phyloP scores from a whole-genome alignment of 2,888 invertebrate genomes.

The Chesias legatella region DNA sequence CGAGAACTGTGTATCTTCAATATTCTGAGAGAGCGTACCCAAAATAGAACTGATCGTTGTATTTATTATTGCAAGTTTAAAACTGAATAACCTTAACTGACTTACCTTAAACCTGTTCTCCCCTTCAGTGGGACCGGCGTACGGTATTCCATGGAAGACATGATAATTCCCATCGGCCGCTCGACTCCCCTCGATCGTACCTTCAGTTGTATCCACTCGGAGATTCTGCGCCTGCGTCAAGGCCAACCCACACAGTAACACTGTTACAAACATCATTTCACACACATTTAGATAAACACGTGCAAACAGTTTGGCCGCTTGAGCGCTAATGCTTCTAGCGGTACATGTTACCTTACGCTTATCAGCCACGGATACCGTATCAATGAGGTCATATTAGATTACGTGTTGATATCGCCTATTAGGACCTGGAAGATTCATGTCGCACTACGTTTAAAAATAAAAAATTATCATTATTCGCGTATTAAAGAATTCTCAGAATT shows the following conservation, averaged over 20 bases:
- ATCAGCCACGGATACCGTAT: slow-evolving; percentile 37
- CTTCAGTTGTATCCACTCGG: slow-evolving; percentile 55
- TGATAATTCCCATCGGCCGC: slow-evolving; percentile 46
- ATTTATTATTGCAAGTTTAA: no score
- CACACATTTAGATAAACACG: slow-evolving; percentile 14
- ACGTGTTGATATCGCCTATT: no score
- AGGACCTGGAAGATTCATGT: no score
- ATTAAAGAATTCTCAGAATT: no score
- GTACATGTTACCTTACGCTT: slow-evolving; percentile 5
- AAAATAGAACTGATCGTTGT: no score
- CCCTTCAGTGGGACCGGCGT: slow-evolving; percentile 48
- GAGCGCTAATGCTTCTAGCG: slow-evolving; percentile 9
- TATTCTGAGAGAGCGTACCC: no score
- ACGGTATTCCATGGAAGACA: slow-evolving; percentile 61
- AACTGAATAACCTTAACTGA: no score
- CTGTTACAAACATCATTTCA: slow-evolving; percentile 30
- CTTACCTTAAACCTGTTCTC: slow-evolving; percentile 54
- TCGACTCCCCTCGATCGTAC: slow-evolving; percentile 46
- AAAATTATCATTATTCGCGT: no score
- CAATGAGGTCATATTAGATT: slow-evolving; percentile 31
- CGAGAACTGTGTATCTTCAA: no score
- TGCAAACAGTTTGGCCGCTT: slow-evolving; percentile 8
- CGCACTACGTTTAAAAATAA: no score
- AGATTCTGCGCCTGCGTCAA: slow-evolving; percentile 40
- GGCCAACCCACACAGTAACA: slow-evolving; percentile 31